These are phyloP conservation scores for Scophthalmus maximus DNA, from an alignment of 2,113 vertebrate genomes.

Conservation along the genomic window DNA sequence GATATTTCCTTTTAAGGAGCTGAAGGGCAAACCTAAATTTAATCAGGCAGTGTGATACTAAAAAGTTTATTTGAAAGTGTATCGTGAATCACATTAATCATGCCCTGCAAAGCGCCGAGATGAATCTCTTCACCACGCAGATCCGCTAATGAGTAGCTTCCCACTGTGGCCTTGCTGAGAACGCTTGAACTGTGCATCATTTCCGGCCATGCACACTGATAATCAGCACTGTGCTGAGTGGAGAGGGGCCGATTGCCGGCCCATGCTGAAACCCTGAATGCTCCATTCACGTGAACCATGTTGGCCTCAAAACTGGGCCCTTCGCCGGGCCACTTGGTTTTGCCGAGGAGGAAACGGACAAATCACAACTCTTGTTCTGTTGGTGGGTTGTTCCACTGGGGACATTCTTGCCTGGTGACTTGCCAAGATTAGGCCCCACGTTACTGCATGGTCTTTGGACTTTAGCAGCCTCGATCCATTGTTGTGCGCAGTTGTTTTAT, in stretches of 20 bases:
- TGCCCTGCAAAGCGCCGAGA: conserved; percentile 5
- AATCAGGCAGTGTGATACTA: conserved; percentile 7
- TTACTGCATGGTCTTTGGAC: conserved; percentile 36
- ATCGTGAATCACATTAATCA: conserved; percentile 26
- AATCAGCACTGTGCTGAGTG: conserved; percentile 52
- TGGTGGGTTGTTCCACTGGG: conserved; percentile 36
- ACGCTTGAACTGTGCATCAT: conserved; percentile 29
- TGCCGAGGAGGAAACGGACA: conserved; percentile 26
- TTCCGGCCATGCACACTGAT: conserved; percentile 57
- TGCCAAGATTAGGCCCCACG: conserved; percentile 50
- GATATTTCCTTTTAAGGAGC: not conserved
- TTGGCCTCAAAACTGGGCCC: conserved; percentile 39
- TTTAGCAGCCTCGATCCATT: conserved; percentile 31
- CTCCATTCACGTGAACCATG: conserved; percentile 43
- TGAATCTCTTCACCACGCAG: not conserved
- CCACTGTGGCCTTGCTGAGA: conserved; percentile 13
- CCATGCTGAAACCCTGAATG: conserved; percentile 52
- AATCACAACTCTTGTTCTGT: conserved; percentile 43
- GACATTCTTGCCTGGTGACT: conserved; percentile 32
- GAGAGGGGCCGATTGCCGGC: conserved; percentile 37
- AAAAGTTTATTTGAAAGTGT: conserved; percentile 8
- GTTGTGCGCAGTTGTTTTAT: conserved; percentile 6
- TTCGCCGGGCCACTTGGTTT: conserved; percentile 7
- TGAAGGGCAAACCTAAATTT: conserved; percentile 1
- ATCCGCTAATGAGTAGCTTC: conserved; percentile 36